Base-by-base conservation (phyloP, 2,888 invertebrate species). In the Protophormia terraenovae region DNA sequence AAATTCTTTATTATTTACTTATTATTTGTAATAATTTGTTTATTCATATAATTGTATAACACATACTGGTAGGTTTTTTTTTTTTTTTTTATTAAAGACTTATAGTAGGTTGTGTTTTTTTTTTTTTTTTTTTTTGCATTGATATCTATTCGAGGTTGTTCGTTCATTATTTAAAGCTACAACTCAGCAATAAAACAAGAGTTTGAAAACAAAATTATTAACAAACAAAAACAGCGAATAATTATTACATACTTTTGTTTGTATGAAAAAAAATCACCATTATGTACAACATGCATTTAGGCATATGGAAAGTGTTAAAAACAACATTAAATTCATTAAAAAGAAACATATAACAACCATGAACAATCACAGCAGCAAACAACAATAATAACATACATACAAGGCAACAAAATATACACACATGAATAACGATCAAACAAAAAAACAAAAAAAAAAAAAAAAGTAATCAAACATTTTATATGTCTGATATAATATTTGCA, bases 221-320 rank as follows among this genome's bases (percentile, higher is more conserved):
- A 53, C 16, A 27, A 60, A 45, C n/a, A 41, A 75, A 24, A 50
- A 27, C 41, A 27, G n/a, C 41, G 22, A 24, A 58, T 58, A 32
- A 47, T 69, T 69, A 69, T 45, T 22, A 41, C n/a, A n/a, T n/a
- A n/a, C n/a, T n/a, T n/a, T n/a, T 12, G 7, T 6, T 27, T 53
- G 19, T 38, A 60, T 50, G 29, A 64, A 67, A 58, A 45, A 77
- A 47, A 14, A 45, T 32, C 45, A n/a, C n/a, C n/a, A 45, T 3
- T 41, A 55, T 50, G 69, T 50, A 38, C 29, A 10, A 47, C 50
- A 50, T 60, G 50, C 47, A 45, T 29, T 41, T 45, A n/a, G 58
- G 19, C 66, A 19, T 67, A 69, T 55, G 55, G 64, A 83, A 83
- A 83, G 76, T 83, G 76, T 77, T 71, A 83, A 83, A 83, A 60